Evolutionary conservation across 2,797 vertebrate genomes (phyloP).

Genomic region (Podarcis siculus): DNA sequence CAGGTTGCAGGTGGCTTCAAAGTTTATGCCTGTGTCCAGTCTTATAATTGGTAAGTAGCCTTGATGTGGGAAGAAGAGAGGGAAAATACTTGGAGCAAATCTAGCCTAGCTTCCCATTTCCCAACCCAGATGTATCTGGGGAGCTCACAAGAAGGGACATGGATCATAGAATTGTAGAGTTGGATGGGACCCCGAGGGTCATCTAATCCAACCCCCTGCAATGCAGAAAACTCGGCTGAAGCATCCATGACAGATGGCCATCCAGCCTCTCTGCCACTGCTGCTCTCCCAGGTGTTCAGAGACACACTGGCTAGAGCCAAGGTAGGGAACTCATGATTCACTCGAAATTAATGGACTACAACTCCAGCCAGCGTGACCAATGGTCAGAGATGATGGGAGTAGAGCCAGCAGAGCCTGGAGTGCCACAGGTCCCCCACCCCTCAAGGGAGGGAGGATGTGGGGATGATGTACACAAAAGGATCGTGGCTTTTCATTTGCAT

Average conservation of each 20-base stretch:
- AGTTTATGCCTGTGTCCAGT: constrained; percentile 98
- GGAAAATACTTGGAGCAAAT: neutral
- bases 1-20: constrained; percentile 96
- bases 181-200: too few species aligned
- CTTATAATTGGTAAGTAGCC: constrained; percentile 91
- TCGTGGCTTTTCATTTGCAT: neutral
- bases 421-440: neutral
- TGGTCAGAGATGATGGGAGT: too few species aligned
- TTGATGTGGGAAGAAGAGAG: neutral
- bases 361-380: too few species aligned
- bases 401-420: neutral
- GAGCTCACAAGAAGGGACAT: neutral
- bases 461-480: neutral
- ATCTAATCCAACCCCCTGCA: too few species aligned
- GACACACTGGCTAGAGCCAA: neutral
- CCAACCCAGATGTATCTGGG: neutral
- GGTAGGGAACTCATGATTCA: neutral
- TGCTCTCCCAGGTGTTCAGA: neutral
- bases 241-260: too few species aligned
- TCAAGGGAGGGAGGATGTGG: neutral
- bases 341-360: neutral
- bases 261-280: neutral
- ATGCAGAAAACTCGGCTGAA: too few species aligned
- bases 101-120: neutral
- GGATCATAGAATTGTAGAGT: too few species aligned